phyloP scores from a whole-genome alignment of 1,140 invertebrate species.

The Ptiloglossa arizonensis region DNA sequence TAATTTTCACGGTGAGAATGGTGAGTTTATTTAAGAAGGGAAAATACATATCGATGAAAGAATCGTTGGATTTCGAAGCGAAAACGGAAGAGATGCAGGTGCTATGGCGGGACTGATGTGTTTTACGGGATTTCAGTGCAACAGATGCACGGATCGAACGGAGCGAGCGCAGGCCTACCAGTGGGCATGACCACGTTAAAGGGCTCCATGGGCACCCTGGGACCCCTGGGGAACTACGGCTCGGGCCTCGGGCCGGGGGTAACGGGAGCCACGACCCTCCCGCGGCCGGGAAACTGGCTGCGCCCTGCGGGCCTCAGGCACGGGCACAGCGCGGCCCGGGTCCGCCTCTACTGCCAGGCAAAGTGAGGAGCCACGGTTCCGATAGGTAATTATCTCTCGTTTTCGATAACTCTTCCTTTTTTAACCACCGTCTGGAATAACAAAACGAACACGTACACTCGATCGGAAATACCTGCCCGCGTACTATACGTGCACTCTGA shows the following conservation, averaged over 20 bases:
- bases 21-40: too few species aligned
- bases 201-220: conserved; percentile 80
- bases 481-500: too few species aligned
- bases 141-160: conserved; percentile 91
- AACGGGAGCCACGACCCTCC: conserved; percentile 83
- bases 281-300: conserved; percentile 94
- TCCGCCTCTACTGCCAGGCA: conserved; percentile 88
- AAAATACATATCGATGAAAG: neutral
- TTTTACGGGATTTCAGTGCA: conserved; percentile 85
- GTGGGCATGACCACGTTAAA: conserved; percentile 83
- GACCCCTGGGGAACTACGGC: conserved; percentile 73
- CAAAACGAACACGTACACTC: too few species aligned
- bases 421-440: conserved; percentile 5
- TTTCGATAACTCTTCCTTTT: too few species aligned
- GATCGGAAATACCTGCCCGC: too few species aligned
- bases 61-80: conserved; percentile 4
- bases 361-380: conserved; percentile 85
- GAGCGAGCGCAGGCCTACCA: conserved; percentile 86
- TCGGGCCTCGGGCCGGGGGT: conserved; percentile 71
- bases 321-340: conserved; percentile 87
- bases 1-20: too few species aligned
- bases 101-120: conserved; percentile 77
- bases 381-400: conserved; percentile 81
- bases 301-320: conserved; percentile 95
- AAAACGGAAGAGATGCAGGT: conserved; percentile 64